These are phyloP conservation scores for Brachionus sp. DNA, from an alignment of 1,140 invertebrate genomes.

Conservation along the genomic window DNA sequence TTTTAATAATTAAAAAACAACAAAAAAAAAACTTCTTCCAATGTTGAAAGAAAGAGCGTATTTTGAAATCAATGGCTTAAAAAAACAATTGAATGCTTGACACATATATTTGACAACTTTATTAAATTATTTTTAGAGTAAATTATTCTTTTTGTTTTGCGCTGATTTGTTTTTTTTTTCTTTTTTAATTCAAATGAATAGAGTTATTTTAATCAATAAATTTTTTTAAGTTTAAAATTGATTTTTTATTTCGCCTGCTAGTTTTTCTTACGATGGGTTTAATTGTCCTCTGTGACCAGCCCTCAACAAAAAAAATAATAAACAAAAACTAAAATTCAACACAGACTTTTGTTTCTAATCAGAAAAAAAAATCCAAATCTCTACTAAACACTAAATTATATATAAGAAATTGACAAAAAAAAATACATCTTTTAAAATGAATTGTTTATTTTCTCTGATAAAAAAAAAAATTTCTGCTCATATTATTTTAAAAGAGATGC, in stretches of 20 bases:
- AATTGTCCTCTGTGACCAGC: background rate
- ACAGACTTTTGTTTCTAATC: no score
- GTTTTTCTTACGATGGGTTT: no score
- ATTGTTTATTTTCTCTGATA: no score
- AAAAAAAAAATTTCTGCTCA: no score
- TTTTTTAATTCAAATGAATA: background rate
- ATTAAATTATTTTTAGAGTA: background rate
- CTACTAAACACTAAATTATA: no score
- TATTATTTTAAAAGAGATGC: no score
- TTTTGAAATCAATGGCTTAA: background rate
- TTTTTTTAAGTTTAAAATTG: background rate
- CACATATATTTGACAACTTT: conserved; percentile 27
- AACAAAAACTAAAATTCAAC: background rate
- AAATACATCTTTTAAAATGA: no score
- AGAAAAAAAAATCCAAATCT: no score
- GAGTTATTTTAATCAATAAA: conserved; percentile 5
- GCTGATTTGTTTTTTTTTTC: conserved; percentile 16
- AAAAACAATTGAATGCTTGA: background rate
- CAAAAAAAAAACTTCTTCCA: background rate
- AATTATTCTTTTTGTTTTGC: conserved; percentile 19
- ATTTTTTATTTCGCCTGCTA: background rate
- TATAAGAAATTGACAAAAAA: no score
- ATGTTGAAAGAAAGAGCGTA: background rate
- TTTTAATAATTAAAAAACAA: background rate
- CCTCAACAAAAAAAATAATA: background rate